Percentiles rank a stretch among this genome's conserved stretches.
These are phyloP conservation scores for Linepithema humile DNA, from an alignment of 1,140 invertebrate species.

Conservation along the genomic window DNA sequence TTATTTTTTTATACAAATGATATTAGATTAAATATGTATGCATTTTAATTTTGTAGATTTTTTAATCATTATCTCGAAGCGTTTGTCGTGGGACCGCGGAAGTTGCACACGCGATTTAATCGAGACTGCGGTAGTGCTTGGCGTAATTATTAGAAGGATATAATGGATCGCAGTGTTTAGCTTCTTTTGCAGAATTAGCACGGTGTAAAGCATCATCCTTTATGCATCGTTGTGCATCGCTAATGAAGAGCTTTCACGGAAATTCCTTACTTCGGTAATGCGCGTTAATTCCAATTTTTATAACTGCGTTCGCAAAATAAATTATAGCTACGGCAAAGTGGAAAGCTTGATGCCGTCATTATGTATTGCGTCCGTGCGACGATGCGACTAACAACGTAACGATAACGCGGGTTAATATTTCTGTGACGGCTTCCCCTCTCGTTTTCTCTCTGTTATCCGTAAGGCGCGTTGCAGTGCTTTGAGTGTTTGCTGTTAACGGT, in stretches of 20 bases:
- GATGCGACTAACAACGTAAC: conserved; percentile 39
- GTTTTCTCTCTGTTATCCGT: neutral
- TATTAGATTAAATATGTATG: no score
- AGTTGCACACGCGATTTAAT: conserved; percentile 2
- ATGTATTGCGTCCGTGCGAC: conserved; percentile 12
- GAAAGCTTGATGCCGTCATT: conserved; percentile 10
- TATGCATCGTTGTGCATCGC: conserved; percentile 48
- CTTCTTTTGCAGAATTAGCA: conserved; percentile 29
- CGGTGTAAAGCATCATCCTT: conserved; percentile 34
- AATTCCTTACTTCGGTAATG: conserved; percentile 24
- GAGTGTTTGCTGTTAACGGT: neutral
- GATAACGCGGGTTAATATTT: conserved; percentile 12
- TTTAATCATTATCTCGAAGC: no score
- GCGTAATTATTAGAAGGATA: neutral
- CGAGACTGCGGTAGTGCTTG: neutral
- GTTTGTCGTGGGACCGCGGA: no score
- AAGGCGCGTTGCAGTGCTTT: neutral
- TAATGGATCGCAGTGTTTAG: conserved; percentile 16
- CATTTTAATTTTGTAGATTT: no score
- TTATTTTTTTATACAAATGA: no score
- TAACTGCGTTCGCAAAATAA: conserved; percentile 33
- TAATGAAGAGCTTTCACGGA: conserved; percentile 56
- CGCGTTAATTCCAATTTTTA: conserved; percentile 50
- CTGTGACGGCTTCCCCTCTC: conserved; percentile 23
- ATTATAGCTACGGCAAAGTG: conserved; percentile 16